These are phyloP conservation scores for Microhierax caerulescens DNA, from an alignment of 2,797 vertebrate species.

Conservation along the genomic window DNA sequence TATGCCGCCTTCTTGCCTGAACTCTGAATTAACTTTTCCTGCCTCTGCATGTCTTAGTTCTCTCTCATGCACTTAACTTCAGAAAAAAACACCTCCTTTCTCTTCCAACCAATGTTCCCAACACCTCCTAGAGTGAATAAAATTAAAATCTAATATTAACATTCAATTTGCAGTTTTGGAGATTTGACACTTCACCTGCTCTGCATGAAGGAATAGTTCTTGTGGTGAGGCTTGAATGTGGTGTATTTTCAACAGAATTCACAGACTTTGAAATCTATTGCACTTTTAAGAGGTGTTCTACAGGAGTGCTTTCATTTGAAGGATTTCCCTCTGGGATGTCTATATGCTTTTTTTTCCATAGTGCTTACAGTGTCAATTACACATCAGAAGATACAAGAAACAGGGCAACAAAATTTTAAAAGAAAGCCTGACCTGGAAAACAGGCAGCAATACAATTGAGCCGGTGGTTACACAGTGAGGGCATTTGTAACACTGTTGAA, in stretches of 20 bases:
- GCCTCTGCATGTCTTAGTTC: neutral
- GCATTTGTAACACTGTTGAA: neutral
- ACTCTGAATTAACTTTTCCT: neutral
- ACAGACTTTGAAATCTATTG: neutral
- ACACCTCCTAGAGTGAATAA: neutral
- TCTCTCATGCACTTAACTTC: neutral
- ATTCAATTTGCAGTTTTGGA: neutral
- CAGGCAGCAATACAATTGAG: neutral
- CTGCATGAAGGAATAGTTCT: neutral
- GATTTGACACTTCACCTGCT: neutral
- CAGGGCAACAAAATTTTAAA: neutral
- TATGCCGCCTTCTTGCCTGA: neutral
- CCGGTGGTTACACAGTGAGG: accelerated
- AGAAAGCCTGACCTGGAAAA: neutral
- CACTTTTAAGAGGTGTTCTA: neutral
- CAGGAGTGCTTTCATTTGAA: neutral
- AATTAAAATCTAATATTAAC: neutral
- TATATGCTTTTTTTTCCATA: neutral
- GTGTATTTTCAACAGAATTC: neutral
- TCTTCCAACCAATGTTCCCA: neutral
- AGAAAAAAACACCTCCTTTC: neutral
- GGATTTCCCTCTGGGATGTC: neutral
- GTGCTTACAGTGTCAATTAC: neutral
- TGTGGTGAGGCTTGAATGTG: neutral
- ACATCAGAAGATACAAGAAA: neutral